Conservation (phyloP, 2,113 vertebrate genomes). For the Phyllostomus hastatus region DNA sequence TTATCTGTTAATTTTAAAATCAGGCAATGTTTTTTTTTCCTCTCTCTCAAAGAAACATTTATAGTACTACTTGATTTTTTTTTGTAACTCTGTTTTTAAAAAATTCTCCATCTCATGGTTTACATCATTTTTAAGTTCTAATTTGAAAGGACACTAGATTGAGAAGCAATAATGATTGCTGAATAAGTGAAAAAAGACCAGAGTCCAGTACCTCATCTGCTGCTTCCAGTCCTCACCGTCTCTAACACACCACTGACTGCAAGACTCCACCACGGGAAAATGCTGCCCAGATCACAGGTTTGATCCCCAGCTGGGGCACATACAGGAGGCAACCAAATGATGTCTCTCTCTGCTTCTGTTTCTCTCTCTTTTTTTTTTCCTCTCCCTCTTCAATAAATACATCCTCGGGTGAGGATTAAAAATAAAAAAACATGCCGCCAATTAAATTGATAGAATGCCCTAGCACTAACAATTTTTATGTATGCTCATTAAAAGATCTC, state of each 20-base stretch:
- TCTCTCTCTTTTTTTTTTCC: too few relatives aligned
- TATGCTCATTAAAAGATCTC: background rate
- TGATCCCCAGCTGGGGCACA: too few relatives aligned
- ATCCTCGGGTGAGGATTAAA: too few relatives aligned
- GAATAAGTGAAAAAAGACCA: background rate
- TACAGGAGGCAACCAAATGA: too few relatives aligned
- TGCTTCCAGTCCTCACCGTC: background rate
- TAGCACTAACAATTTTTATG: slow-evolving; percentile 23
- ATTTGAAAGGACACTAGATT: background rate
- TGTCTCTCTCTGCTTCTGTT: too few relatives aligned
- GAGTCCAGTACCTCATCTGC: background rate
- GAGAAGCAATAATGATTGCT: background rate
- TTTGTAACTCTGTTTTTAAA: background rate
- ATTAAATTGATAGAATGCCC: background rate
- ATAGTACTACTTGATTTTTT: background rate
- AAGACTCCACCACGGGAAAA: slow-evolving; percentile 18
- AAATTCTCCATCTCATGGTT: background rate
- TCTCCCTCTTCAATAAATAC: too few relatives aligned
- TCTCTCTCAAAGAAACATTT: background rate
- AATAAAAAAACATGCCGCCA: background rate
- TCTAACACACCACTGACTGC: background rate
- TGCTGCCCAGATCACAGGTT: background rate
- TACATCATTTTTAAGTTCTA: background rate
- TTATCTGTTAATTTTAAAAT: slow-evolving; percentile 12
- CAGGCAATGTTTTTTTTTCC: background rate